Base-by-base conservation (phyloP, 2,113 vertebrate genomes). In the Asarcornis scutulata region DNA sequence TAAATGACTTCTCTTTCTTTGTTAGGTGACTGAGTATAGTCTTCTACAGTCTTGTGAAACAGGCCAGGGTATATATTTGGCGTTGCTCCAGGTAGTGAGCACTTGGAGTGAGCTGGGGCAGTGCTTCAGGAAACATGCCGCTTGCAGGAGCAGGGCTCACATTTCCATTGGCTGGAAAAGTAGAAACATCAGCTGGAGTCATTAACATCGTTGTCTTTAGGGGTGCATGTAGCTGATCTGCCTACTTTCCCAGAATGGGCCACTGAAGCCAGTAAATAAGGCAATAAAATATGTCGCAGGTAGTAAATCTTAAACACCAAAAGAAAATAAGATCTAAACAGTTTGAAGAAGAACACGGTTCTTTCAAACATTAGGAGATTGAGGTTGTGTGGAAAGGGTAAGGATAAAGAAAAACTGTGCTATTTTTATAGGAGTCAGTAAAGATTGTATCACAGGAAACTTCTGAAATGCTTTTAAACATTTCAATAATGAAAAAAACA, bases 161-260 rank as follows among this genome's bases (percentile, higher is more conserved):
- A 21, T 95, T 96, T 95, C 93, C 82, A 77, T 60, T 89, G 87
- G 79, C 93, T 94, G 72, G 75, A 86, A 63, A 83, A 89, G 59
- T 3, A 83, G 91, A 79, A 95, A 96, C 91, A 94, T 96, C 87
- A 96, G 94, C 88, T 96, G 94, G 79, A 97, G 68, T 96, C 89
- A 83, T 95, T 97, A 96, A 71, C 79, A 16, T 80, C 55, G 4
- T 74, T 89, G 93, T 96, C 79, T 93, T 91, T 86, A 89, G 36
- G 62, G 44, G 55, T 91, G 89, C 59, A 71, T 93, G 53, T 79
- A 73, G 86, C 81, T 93, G 73, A 64, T 93, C 89, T 94, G 82
- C 75, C 63, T 89, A 0, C 63, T 88, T 96, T 96, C 85, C 91
- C 71, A 94, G 96, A 91, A 93, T 55, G 50, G 68, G 89, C 89